Percentiles rank a stretch among this genome's conserved stretches.
Evolutionary conservation across 2,113 vertebrate species (phyloP).

Genomic region (Egretta garzetta): DNA sequence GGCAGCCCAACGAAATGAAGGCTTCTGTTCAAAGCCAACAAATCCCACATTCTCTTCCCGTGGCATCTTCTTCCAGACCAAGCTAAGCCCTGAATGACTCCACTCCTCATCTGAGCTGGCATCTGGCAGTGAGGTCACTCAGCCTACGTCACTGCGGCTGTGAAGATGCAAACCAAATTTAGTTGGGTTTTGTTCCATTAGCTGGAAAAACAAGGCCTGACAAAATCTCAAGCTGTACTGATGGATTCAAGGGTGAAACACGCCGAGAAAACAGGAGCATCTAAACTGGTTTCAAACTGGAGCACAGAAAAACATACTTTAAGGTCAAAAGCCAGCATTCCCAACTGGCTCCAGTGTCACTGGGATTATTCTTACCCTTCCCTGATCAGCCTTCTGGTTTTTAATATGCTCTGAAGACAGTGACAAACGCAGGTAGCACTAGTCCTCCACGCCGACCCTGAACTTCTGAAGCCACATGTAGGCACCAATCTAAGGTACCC

Average conservation of each 20-base stretch:
- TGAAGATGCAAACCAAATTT: background rate
- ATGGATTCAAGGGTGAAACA: background rate
- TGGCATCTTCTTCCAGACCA: background rate
- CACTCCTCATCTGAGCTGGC: background rate
- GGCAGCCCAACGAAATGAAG: background rate
- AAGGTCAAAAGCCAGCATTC: background rate
- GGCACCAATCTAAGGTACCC: background rate
- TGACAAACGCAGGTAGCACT: background rate
- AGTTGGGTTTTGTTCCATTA: background rate
- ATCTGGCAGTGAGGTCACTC: background rate
- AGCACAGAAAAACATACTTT: background rate
- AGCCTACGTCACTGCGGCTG: background rate
- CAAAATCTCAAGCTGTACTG: background rate
- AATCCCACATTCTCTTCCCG: accelerated
- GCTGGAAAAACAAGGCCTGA: background rate
- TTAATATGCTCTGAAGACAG: background rate
- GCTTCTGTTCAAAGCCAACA: background rate
- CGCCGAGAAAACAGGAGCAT: background rate
- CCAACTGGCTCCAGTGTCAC: background rate
- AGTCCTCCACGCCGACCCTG: background rate
- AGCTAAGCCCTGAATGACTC: background rate
- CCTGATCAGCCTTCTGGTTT: background rate
- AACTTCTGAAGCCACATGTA: background rate
- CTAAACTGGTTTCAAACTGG: background rate
- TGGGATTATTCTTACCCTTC: background rate